Evolutionary conservation across 2,113 vertebrate genomes (phyloP).

Genomic region (Nycticebus coucang): DNA sequence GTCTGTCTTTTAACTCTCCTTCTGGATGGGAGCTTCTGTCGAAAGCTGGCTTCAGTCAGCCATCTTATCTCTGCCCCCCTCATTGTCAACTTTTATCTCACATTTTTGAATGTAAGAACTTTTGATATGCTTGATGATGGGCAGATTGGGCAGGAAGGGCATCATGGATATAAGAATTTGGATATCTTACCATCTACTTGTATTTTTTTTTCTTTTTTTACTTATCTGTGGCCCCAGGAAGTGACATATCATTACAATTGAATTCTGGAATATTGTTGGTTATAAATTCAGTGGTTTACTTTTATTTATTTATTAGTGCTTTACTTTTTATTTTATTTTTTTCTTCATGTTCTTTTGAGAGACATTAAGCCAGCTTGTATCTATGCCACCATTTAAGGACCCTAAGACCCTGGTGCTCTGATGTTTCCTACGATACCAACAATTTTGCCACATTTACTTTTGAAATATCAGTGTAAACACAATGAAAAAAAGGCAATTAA

Average conservation of each 20-base stretch:
- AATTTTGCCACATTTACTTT: not conserved
- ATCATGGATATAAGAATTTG: too few species aligned
- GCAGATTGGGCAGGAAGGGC: not conserved
- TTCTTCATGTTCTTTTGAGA: not conserved
- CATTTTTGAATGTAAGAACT: not conserved
- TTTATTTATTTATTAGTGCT: not conserved
- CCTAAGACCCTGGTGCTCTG: not conserved
- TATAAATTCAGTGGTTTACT: not conserved
- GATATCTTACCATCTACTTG: not conserved
- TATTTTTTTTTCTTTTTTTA: not conserved
- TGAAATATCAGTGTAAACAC: not conserved
- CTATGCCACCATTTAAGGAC: not conserved
- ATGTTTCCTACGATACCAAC: not conserved
- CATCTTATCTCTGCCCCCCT: not conserved
- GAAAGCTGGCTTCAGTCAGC: too few species aligned
- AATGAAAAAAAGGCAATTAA: not conserved
- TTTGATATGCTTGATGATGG: not conserved
- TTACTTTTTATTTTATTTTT: not conserved
- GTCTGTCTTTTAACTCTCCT: too few species aligned
- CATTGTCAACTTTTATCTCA: not conserved
- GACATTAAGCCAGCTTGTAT: not conserved
- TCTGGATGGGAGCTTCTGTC: too few species aligned
- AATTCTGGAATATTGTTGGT: not conserved
- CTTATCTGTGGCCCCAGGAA: not conserved
- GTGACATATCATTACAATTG: not conserved